phyloP scores from a whole-genome alignment of 2,113 vertebrate species.

The Corythaixoides concolor region DNA sequence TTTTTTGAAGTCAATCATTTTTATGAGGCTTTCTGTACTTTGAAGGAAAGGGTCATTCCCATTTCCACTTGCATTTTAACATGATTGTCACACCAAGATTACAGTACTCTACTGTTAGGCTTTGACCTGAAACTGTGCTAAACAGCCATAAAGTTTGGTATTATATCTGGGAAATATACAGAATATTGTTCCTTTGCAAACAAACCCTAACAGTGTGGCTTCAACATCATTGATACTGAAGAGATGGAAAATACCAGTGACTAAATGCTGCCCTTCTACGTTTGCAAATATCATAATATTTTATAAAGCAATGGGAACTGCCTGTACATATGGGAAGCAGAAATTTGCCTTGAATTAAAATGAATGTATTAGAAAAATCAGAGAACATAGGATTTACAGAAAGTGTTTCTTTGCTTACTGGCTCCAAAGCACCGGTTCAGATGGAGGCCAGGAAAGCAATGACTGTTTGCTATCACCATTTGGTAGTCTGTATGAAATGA shows the following conservation, averaged over 20 bases:
- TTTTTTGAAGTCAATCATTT: background rate
- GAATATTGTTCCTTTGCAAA: background rate
- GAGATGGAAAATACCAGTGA: background rate
- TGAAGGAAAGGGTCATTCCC: background rate
- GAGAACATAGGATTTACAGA: background rate
- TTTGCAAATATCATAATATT: background rate
- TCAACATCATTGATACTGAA: background rate
- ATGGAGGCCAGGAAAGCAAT: background rate
- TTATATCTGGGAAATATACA: background rate
- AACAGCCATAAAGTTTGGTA: background rate
- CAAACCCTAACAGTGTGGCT: background rate
- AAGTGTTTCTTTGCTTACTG: background rate
- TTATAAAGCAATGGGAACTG: background rate
- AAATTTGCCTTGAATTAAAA: background rate
- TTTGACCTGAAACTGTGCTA: background rate
- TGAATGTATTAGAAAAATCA: background rate
- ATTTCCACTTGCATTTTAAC: background rate
- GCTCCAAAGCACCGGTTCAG: background rate
- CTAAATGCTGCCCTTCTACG: background rate
- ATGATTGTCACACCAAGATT: background rate
- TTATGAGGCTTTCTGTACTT: background rate
- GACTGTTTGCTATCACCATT: conserved; percentile 9
- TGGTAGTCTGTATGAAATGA: background rate
- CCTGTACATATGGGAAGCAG: background rate
- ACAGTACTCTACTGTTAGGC: background rate